Base-by-base conservation (phyloP, 2,888 invertebrate genomes). In the Parnassius glacialis region DNA sequence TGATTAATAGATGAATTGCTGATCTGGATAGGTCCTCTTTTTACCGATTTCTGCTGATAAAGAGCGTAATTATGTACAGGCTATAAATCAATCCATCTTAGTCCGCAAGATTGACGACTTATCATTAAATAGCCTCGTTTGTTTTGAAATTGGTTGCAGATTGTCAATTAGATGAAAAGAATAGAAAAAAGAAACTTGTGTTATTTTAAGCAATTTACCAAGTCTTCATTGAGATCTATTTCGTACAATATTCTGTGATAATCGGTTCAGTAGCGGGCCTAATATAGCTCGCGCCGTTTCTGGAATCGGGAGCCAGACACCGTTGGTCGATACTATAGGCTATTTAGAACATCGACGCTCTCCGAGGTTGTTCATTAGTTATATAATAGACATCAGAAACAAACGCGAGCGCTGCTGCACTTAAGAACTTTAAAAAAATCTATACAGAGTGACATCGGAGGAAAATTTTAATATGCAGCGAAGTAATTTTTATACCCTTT, bases 221-320 rank as follows among this genome's bases (percentile, higher is more conserved):
- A 0, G 7, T 34, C 34, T 34, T 7, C 3, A 34, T 16, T 16
- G 3, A 13, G 34, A 51, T 25, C 34, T 25, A 9, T 25, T 34
- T 51, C 34, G 43, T 59, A 44, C 60, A 64, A 62, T 55, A 66
- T 64, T 58, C 62, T 54, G 64, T 61, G 66, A 67, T 64, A 65
- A 16, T 63, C 63, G 64, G 64, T 57, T 64, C 64, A 66, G 63
- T 62, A 66, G 63, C 63, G 60, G 57, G 57, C 52, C 64, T 66
- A 65, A 66, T 68, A 63, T 64, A 67, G 58, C 58, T 52, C 66
- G 61, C 52, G 58, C 62, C 64, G 54, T 57, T 64, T 61, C 52
- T 53, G 54, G 64, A 65, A 66, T 65, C 62, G 62, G 62, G 5
- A n/a, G 48, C n/a, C 50, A 45, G 52, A 48, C 43, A 16, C 54